Evolutionary conservation across 1,140 invertebrate genomes (phyloP).

Genomic region (Sminthurides bifidus): DNA sequence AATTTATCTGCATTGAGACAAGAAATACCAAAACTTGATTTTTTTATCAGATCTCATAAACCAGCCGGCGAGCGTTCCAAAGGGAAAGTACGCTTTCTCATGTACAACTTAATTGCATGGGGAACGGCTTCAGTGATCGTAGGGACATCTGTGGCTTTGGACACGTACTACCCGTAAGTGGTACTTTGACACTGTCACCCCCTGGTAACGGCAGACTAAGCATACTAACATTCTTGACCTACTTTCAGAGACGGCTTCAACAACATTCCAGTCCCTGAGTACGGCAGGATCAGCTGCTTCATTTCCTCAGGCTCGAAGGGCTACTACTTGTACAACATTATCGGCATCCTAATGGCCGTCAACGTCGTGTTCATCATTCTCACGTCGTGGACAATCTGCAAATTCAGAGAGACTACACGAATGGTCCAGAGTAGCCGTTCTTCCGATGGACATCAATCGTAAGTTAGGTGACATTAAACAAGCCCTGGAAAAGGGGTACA

Average conservation of each 20-base stretch:
- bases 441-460: neutral
- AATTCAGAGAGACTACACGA: slow-evolving; percentile 1
- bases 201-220: neutral
- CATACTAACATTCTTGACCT: neutral
- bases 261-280: slow-evolving; percentile 15
- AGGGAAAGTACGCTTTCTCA: slow-evolving; percentile 15
- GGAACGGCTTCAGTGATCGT: slow-evolving; percentile 22
- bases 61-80: slow-evolving; percentile 8
- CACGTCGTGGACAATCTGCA: slow-evolving; percentile 5
- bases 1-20: neutral
- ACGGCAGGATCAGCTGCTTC: slow-evolving; percentile 18
- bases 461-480: too few species aligned
- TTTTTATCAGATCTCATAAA: neutral
- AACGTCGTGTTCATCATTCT: neutral
- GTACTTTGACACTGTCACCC: neutral
- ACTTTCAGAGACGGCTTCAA: neutral
- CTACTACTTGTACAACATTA: slow-evolving; percentile 14
- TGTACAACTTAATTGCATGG: slow-evolving; percentile 27
- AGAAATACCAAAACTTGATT: neutral
- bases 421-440: neutral
- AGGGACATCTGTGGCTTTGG: slow-evolving; percentile 15
- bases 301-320: slow-evolving; percentile 14
- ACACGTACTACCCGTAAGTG: slow-evolving; percentile 18
- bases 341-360: slow-evolving; percentile 2
- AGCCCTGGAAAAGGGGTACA: too few species aligned